Conservation (phyloP, 2,888 invertebrate species). For the Siphlonurus alternatus region DNA sequence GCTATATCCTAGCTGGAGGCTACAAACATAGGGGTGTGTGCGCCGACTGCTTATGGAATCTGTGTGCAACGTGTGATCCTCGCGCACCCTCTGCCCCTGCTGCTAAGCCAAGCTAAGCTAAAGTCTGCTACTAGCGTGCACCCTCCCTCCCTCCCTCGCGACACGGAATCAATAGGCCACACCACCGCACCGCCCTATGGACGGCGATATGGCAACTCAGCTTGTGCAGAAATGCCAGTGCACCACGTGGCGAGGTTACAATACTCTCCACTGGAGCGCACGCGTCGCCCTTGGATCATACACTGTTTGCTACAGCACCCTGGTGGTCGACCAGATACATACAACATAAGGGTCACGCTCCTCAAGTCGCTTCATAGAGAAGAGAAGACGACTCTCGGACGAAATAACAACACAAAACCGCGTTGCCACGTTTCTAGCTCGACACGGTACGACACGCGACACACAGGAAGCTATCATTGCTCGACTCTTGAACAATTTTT, state of each 20-base stretch:
- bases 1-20: too few species aligned
- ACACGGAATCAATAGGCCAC: conserved; percentile 3
- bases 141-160: background rate
- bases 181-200: background rate
- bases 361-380: too few species aligned
- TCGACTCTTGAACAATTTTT: too few species aligned
- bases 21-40: too few species aligned
- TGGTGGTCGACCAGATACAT: background rate
- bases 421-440: background rate
- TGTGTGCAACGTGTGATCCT: background rate
- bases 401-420: background rate
- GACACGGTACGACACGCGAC: too few species aligned
- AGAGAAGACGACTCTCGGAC: background rate
- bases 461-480: too few species aligned
- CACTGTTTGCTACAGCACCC: background rate
- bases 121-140: background rate
- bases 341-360: background rate
- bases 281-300: too few species aligned
- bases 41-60: background rate
- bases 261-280: too few species aligned
- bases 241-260: too few species aligned
- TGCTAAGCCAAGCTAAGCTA: background rate
- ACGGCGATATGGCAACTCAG: too few species aligned
- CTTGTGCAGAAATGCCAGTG: too few species aligned
- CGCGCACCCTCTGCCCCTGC: background rate